Evolutionary conservation across 1,140 invertebrate genomes (phyloP).

Genomic region (Plutomurus gul): DNA sequence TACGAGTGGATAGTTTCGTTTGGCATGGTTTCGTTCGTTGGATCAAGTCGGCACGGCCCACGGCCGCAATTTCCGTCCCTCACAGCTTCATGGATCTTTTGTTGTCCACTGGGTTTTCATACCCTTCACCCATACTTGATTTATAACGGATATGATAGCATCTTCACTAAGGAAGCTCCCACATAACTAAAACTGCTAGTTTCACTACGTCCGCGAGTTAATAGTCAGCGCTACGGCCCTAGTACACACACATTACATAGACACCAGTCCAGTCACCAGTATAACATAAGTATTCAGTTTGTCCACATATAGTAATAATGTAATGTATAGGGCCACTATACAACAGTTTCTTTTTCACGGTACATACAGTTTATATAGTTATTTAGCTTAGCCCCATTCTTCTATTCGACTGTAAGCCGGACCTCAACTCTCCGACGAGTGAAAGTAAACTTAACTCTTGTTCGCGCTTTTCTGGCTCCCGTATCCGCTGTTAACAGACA

Average conservation of each 20-base stretch:
- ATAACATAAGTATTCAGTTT: too few species aligned
- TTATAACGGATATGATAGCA: constrained; percentile 38
- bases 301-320: too few species aligned
- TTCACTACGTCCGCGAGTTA: not conserved
- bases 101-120: constrained; percentile 34
- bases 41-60: constrained; percentile 30
- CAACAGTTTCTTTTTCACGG: too few species aligned
- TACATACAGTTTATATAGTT: too few species aligned
- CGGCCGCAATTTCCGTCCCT: constrained; percentile 36
- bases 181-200: not conserved
- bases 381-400: too few species aligned
- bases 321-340: too few species aligned
- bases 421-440: too few species aligned
- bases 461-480: not conserved
- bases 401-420: too few species aligned
- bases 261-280: too few species aligned
- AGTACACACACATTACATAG: too few species aligned
- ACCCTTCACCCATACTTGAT: constrained; percentile 42
- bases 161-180: not conserved
- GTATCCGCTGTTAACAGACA: not conserved
- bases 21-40: not conserved
- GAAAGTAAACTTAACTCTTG: too few species aligned
- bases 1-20: constrained; percentile 26
- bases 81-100: constrained; percentile 33
- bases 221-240: not conserved